Conservation (phyloP, 1,140 invertebrate genomes). For the Penaeus vannamei region DNA sequence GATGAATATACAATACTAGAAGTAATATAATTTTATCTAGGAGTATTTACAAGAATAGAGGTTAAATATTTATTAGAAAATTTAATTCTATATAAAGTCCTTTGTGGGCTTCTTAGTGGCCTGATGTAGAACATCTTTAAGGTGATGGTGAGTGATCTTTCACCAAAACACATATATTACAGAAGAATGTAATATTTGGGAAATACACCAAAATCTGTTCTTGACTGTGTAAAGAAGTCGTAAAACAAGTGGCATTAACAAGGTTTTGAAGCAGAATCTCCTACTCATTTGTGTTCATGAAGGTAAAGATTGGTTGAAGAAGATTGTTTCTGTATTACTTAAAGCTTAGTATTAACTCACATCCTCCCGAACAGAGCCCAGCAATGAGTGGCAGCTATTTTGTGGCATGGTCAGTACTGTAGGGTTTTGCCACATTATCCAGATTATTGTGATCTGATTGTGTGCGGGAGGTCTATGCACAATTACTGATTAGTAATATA, state of each 20-base stretch:
- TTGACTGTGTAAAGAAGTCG: background rate
- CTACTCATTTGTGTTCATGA: slow-evolving; percentile 39
- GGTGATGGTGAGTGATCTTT: too few species aligned
- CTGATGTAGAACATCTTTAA: too few species aligned
- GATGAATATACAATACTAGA: slow-evolving; percentile 31
- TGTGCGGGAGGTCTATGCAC: slow-evolving; percentile 43
- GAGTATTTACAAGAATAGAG: slow-evolving; percentile 21
- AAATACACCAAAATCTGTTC: too few species aligned
- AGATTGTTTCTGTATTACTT: slow-evolving; percentile 1
- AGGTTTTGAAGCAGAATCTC: slow-evolving; percentile 49
- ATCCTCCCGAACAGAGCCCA: background rate
- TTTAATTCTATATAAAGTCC: too few species aligned
- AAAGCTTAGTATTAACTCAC: background rate
- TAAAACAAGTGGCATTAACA: background rate
- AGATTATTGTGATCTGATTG: slow-evolving; percentile 28
- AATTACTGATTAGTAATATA: slow-evolving; percentile 24
- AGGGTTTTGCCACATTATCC: slow-evolving; percentile 22
- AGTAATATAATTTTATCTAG: slow-evolving; percentile 3
- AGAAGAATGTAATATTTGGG: too few species aligned
- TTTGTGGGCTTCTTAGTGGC: too few species aligned
- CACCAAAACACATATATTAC: too few species aligned
- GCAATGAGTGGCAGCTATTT: slow-evolving; percentile 28
- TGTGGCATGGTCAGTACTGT: slow-evolving; percentile 7
- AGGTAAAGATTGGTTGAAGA: background rate
- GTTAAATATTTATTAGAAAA: slow-evolving; percentile 44